phyloP scores from a whole-genome alignment of 2,113 vertebrate species.

The Epinephelus moara region DNA sequence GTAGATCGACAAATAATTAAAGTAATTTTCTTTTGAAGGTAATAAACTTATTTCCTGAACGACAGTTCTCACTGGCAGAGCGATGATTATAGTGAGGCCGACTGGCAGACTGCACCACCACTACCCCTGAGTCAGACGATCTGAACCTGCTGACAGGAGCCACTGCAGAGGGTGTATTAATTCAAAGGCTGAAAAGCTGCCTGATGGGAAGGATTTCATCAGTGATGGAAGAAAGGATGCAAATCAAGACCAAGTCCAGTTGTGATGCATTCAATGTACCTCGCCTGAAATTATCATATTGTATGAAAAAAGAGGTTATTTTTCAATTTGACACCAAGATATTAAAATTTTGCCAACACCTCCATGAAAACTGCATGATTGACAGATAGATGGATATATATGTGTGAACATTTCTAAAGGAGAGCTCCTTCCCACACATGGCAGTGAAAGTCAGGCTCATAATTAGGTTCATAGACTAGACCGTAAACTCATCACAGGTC shows the following conservation, averaged over 20 bases:
- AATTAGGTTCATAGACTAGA: slow-evolving; percentile 27
- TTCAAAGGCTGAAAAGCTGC: slow-evolving; percentile 32
- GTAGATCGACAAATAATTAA: too few relatives aligned
- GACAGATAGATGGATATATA: background rate
- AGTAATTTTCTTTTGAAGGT: too few relatives aligned
- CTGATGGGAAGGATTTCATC: slow-evolving; percentile 14
- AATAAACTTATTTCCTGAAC: slow-evolving; percentile 1
- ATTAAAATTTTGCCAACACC: background rate
- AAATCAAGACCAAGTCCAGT: slow-evolving; percentile 28
- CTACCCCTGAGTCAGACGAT: slow-evolving; percentile 12
- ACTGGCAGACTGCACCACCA: background rate
- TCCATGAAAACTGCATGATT: slow-evolving; percentile 32
- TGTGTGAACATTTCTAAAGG: background rate
- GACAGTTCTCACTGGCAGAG: background rate
- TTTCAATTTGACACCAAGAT: slow-evolving; percentile 27
- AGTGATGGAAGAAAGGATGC: slow-evolving; percentile 15
- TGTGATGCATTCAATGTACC: slow-evolving; percentile 9
- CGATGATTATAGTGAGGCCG: slow-evolving; percentile 4
- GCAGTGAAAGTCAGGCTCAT: background rate
- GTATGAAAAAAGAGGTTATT: background rate
- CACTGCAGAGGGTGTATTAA: slow-evolving; percentile 18
- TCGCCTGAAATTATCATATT: slow-evolving; percentile 10
- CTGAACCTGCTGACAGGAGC: slow-evolving; percentile 32
- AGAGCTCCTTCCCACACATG: background rate
- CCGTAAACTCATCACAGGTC: slow-evolving; percentile 42